A percentile compares a stretch with the other conserved stretches of the same genome.
Evolutionary conservation across 1,140 invertebrate species (phyloP).

Genomic region (Hylaeus anthracinus): DNA sequence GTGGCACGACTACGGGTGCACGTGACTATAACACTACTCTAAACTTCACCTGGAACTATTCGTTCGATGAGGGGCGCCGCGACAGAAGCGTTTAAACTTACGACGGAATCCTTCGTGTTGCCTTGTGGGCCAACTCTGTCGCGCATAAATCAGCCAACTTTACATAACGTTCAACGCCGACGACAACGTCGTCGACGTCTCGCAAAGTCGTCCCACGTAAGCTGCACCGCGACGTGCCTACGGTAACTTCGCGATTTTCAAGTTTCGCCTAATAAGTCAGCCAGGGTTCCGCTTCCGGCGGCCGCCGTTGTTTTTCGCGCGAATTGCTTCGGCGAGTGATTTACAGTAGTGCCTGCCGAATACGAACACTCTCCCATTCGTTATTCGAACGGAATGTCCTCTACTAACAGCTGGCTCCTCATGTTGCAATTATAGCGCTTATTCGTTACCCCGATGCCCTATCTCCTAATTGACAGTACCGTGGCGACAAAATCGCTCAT

Average conservation of each 20-base stretch:
- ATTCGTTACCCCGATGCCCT: too few relatives aligned
- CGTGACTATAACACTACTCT: conserved; percentile 55
- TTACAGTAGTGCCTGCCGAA: too few relatives aligned
- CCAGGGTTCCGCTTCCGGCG: background rate
- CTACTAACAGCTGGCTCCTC: too few relatives aligned
- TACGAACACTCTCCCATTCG: too few relatives aligned
- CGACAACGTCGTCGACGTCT: conserved; percentile 52
- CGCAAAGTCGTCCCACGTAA: conserved; percentile 26
- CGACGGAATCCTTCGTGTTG: conserved; percentile 68
- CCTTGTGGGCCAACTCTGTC: conserved; percentile 54
- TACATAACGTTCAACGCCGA: conserved; percentile 61
- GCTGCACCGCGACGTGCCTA: conserved; percentile 31
- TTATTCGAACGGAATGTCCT: too few relatives aligned
- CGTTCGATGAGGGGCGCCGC: conserved; percentile 49
- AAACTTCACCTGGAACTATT: conserved; percentile 66
- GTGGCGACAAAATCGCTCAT: too few relatives aligned
- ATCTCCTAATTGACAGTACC: too few relatives aligned
- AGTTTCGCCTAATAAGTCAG: conserved; percentile 54
- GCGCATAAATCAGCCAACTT: conserved; percentile 70
- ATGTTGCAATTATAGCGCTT: too few relatives aligned
- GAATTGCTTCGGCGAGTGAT: too few relatives aligned
- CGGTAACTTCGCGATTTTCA: conserved; percentile 57
- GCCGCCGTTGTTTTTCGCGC: background rate
- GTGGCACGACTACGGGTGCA: conserved; percentile 49
- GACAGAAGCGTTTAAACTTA: conserved; percentile 67